Conservation (phyloP, 2,113 vertebrate species). For the Chascanopsetta lugubris region DNA sequence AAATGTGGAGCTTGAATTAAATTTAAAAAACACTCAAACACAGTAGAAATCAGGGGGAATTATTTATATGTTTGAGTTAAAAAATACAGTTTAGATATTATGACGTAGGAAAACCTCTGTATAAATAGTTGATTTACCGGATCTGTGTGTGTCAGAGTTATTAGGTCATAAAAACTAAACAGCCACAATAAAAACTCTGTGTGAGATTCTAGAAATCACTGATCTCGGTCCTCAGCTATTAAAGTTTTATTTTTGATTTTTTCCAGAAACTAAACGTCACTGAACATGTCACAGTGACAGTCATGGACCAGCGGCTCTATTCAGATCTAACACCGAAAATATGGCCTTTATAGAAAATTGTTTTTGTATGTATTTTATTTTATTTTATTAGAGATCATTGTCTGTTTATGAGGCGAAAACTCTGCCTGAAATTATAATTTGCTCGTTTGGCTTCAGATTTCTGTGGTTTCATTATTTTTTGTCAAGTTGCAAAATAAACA, state of each 20-base stretch:
- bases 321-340: not conserved
- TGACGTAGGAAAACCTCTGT: conserved; percentile 5
- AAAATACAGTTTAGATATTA: not conserved
- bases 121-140: conserved; percentile 29
- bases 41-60: not conserved
- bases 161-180: conserved; percentile 49
- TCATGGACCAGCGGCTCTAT: conserved; percentile 16
- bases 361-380: not conserved
- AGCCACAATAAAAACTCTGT: conserved; percentile 23
- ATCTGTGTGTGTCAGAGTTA: conserved; percentile 29
- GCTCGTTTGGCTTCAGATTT: not conserved
- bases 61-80: not conserved
- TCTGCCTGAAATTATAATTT: not conserved
- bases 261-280: conserved; percentile 52
- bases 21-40: not conserved
- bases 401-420: not conserved
- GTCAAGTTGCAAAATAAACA: not conserved
- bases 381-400: not conserved
- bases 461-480: not conserved
- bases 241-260: conserved; percentile 8
- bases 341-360: no score
- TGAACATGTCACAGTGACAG: not conserved
- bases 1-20: no score
- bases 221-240: conserved; percentile 29
- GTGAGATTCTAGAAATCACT: conserved; percentile 17